phyloP scores from a whole-genome alignment of 2,797 vertebrate genomes.

The Spinus olivaceus region DNA sequence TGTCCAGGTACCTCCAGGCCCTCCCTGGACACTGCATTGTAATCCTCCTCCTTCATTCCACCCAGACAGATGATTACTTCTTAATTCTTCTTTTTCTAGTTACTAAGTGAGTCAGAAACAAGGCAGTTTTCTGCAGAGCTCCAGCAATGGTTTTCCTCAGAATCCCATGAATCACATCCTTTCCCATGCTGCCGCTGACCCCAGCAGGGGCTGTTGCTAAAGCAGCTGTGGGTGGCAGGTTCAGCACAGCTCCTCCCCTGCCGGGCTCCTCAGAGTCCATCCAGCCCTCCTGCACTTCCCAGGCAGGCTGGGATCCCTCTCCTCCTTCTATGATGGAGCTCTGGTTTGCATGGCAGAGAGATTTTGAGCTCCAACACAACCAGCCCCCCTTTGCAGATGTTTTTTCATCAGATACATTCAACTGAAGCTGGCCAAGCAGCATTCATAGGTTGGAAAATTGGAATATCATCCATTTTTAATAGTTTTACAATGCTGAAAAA shows the following conservation, averaged over 20 bases:
- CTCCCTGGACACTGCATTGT: not conserved
- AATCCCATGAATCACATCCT: not conserved
- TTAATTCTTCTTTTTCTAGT: not conserved
- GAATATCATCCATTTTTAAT: not conserved
- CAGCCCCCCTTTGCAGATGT: not conserved
- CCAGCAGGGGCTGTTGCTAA: not conserved
- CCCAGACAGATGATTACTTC: not conserved
- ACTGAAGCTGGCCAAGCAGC: not conserved
- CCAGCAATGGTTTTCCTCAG: not conserved
- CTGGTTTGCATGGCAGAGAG: not conserved
- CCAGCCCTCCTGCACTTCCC: not conserved
- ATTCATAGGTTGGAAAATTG: not conserved
- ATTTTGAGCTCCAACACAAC: not conserved
- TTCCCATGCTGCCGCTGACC: not conserved
- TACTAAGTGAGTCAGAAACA: not conserved
- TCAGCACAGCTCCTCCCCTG: not conserved
- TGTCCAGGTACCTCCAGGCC: not conserved
- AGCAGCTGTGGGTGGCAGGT: accelerated
- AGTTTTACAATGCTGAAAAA: not conserved
- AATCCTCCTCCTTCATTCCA: not conserved
- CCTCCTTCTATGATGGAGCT: not conserved
- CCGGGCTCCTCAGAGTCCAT: accelerated
- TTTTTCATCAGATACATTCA: not conserved
- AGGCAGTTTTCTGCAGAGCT: not conserved
- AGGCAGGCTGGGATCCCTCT: not conserved